Evolutionary conservation across 2,888 invertebrate genomes (phyloP).

Genomic region (Leptopilina myrica): DNA sequence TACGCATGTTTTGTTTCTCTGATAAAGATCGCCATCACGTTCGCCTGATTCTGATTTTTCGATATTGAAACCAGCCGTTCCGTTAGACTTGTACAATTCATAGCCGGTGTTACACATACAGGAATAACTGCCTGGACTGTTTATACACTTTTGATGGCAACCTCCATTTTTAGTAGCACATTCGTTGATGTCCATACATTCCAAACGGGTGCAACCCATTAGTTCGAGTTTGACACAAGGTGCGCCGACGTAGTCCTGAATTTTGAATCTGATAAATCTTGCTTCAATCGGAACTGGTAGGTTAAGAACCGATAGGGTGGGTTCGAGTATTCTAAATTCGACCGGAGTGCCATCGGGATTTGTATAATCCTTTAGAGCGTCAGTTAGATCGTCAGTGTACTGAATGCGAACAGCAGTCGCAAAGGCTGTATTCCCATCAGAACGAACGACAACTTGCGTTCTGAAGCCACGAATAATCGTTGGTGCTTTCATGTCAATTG

Average conservation of each 20-base stretch:
- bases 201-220: slow-evolving; percentile 94
- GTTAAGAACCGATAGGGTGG: slow-evolving; percentile 93
- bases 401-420: slow-evolving; percentile 92
- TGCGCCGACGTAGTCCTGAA: slow-evolving; percentile 90
- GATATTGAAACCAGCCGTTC: slow-evolving; percentile 91
- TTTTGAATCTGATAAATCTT: slow-evolving; percentile 90
- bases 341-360: slow-evolving; percentile 96
- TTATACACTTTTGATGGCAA: slow-evolving; percentile 95
- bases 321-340: slow-evolving; percentile 92
- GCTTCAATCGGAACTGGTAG: slow-evolving; percentile 95
- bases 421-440: slow-evolving; percentile 90
- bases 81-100: slow-evolving; percentile 91
- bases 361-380: slow-evolving; percentile 92
- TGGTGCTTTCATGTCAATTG: slow-evolving; percentile 91
- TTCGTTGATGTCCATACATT: slow-evolving; percentile 93
- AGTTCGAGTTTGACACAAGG: slow-evolving; percentile 94
- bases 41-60: slow-evolving; percentile 90
- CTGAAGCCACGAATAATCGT: slow-evolving; percentile 93
- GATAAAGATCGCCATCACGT: slow-evolving; percentile 91
- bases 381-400: slow-evolving; percentile 92
- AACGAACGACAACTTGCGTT: slow-evolving; percentile 91
- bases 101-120: slow-evolving; percentile 95
- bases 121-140: slow-evolving; percentile 90
- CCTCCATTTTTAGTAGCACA: slow-evolving; percentile 92
- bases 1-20: slow-evolving; percentile 96